Evolutionary conservation across 64 coral and sea anemone genomes (phyloP), one percentile per base, ranked within the genome.

Genomic region (Montipora sp.): DNA sequence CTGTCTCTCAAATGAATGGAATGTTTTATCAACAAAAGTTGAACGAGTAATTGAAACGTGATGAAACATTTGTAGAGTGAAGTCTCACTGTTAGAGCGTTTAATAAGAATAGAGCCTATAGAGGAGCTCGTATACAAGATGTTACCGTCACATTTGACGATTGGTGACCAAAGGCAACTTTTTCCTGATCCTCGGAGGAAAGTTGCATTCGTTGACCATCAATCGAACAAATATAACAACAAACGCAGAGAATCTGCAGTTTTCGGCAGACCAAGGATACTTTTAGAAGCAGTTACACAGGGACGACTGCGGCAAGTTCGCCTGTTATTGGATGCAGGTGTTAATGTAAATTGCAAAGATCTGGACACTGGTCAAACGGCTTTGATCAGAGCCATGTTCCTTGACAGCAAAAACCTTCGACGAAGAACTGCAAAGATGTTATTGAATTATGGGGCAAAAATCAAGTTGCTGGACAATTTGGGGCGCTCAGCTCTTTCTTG

Each of bases 261-360:
- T n/a, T 59, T 80, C 23, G 87, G 82, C 7, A 87, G 96, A 76
- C 91, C 96, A 9, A 59, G 75, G 27, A 98, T 98, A 65, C 94
- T 98, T 24, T 80, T 95, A 65, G 94, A 95, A 61, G 96, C 96
- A 1, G 91, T 98, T 16, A 88, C 80, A 7, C 78, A 88, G 46
- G 94, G 94, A 11, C 80, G 96, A 80, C 27, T 91, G 60, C 81
- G 95, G 13, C 96, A 98, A 66, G 47, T 95, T 24, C 88, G 91
- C 12, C 75, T 98, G 27, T 73, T 98, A 2, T 89, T 98, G 0
- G 94, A 98, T 47, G 96, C 94, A 18, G 96, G 96, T 3, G 87
- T 98, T 11, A 94, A 98, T 75, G 96, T 93, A 0, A 98, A 98
- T 75, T 88, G 96, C 65, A 85, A 94, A 69, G 96, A 98, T 66